These are phyloP conservation scores for Tuberolachnus salignus DNA, from an alignment of 2,888 invertebrate species.

Conservation along the genomic window DNA sequence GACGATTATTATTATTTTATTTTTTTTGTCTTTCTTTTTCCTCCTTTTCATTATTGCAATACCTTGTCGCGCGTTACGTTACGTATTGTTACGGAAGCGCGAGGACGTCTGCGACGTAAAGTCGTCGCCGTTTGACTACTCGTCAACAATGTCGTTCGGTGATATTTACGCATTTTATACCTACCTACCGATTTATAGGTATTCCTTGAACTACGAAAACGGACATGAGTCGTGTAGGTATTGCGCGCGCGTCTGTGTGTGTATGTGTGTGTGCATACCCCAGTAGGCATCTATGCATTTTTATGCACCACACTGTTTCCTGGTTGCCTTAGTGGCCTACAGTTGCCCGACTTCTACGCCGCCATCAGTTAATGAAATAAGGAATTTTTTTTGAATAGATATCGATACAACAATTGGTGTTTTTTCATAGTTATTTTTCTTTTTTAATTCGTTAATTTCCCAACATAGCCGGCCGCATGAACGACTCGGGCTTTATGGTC, in stretches of 20 bases:
- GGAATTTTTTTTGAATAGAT: background rate
- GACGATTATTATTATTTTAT: background rate
- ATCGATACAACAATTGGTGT: background rate
- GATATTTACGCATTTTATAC: background rate
- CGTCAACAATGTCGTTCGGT: background rate
- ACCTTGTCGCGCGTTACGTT: background rate
- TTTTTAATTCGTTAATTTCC: too few relatives aligned
- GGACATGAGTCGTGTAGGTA: background rate
- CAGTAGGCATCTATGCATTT: too few relatives aligned
- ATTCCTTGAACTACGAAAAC: slow-evolving; percentile 37
- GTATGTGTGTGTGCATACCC: too few relatives aligned
- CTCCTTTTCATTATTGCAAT: background rate
- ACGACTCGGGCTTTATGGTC: slow-evolving; percentile 9
- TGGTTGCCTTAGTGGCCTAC: background rate
- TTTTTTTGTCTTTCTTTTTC: too few relatives aligned
- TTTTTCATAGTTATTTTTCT: slow-evolving; percentile 25
- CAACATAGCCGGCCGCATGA: background rate
- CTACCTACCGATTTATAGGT: background rate
- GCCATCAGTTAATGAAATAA: background rate
- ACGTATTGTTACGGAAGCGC: background rate
- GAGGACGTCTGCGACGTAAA: background rate
- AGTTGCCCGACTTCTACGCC: background rate
- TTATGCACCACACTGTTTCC: slow-evolving; percentile 19
- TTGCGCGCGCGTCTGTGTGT: background rate
- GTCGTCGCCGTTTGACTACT: background rate